Conservation (phyloP, 2,888 invertebrate genomes). For the Ennomos fuscantarius region DNA sequence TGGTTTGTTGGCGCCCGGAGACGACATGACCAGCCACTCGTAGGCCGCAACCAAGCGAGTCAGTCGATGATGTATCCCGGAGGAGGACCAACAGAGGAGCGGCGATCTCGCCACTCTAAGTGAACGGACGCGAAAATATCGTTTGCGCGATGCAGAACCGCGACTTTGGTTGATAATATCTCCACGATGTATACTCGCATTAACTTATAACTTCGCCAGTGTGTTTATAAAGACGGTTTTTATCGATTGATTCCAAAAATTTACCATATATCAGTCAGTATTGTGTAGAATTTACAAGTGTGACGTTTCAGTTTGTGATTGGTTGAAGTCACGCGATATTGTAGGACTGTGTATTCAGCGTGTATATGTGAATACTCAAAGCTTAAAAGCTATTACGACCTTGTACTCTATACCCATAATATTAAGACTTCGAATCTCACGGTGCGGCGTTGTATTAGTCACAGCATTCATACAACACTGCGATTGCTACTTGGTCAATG, state of each 20-base stretch:
- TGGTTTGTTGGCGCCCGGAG: too few relatives aligned
- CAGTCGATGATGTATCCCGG: constrained; percentile 35
- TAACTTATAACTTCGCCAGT: background rate
- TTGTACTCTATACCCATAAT: too few relatives aligned
- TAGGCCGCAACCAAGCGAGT: constrained; percentile 28
- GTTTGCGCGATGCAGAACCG: constrained; percentile 34
- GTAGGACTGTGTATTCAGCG: too few relatives aligned
- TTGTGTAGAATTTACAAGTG: background rate
- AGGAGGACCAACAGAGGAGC: constrained; percentile 29
- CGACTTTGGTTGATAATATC: constrained; percentile 11
- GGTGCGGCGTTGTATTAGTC: too few relatives aligned
- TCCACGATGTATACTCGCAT: background rate
- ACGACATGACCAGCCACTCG: too few relatives aligned
- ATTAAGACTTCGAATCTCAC: too few relatives aligned
- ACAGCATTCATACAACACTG: too few relatives aligned
- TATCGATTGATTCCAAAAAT: background rate
- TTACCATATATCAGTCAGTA: constrained; percentile 16
- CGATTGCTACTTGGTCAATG: too few relatives aligned
- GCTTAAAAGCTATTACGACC: too few relatives aligned
- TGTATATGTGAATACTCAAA: too few relatives aligned
- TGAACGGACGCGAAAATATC: constrained; percentile 13
- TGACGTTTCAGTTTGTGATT: constrained; percentile 20
- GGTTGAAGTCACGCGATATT: constrained; percentile 2
- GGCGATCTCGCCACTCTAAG: background rate
- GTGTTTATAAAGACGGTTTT: background rate